Evolutionary conservation across 2,888 invertebrate genomes (phyloP).

Genomic region (Brachycybe producta): DNA sequence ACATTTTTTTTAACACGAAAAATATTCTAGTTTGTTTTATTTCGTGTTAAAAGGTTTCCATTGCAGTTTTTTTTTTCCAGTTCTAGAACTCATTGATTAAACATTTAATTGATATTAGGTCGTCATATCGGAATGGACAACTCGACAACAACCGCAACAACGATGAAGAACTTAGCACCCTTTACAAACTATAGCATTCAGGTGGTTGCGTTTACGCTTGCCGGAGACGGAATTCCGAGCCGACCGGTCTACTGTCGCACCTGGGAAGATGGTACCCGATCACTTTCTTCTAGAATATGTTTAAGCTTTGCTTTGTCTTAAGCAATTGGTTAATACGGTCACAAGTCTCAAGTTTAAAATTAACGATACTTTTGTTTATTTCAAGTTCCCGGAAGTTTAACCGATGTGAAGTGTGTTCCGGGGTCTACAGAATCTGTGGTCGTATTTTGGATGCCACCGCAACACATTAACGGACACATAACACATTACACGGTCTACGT

Average conservation of each 20-base stretch:
- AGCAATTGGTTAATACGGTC: too few relatives aligned
- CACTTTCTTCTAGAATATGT: too few relatives aligned
- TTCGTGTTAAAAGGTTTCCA: too few relatives aligned
- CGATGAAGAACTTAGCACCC: slow-evolving; percentile 26
- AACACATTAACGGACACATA: slow-evolving; percentile 32
- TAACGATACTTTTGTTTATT: too few relatives aligned
- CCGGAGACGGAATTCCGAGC: slow-evolving; percentile 34
- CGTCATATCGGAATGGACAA: slow-evolving; percentile 7
- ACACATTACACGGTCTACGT: slow-evolving; percentile 32
- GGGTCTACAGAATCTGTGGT: slow-evolving; percentile 31
- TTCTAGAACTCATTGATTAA: neutral
- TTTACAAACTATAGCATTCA: slow-evolving; percentile 36
- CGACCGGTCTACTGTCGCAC: slow-evolving; percentile 31
- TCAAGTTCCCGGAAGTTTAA: slow-evolving; percentile 34
- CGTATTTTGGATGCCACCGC: slow-evolving; percentile 35
- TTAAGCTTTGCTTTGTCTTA: too few relatives aligned
- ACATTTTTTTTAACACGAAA: too few relatives aligned
- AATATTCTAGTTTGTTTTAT: too few relatives aligned
- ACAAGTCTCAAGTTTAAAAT: too few relatives aligned
- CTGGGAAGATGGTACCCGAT: slow-evolving; percentile 31
- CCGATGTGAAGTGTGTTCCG: slow-evolving; percentile 34
- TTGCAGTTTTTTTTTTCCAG: neutral
- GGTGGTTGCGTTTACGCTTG: slow-evolving; percentile 34
- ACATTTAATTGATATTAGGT: slow-evolving; percentile 1
- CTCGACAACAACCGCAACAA: slow-evolving; percentile 16